Conservation (phyloP, 2,888 invertebrate species). For the Nasonovia ribisnigri region DNA sequence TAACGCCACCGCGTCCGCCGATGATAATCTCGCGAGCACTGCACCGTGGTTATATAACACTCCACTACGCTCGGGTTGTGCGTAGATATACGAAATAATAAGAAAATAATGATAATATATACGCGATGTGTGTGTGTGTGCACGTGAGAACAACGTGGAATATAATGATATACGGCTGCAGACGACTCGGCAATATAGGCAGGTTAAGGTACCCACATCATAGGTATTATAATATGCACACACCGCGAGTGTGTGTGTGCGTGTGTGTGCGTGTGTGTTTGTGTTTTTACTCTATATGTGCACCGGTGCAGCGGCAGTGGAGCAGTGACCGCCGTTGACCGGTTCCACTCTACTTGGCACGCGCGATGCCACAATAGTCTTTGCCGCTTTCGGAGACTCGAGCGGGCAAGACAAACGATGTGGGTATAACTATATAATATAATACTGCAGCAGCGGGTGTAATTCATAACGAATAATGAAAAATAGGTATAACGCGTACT, state of each 20-base stretch:
- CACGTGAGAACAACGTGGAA: constrained; percentile 20
- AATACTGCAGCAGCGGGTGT: too few species aligned
- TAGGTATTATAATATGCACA: background rate
- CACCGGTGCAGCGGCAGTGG: background rate
- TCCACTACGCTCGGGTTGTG: background rate
- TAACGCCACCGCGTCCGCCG: background rate
- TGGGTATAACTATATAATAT: too few species aligned
- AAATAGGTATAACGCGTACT: too few species aligned
- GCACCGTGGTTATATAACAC: background rate
- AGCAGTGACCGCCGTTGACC: constrained; percentile 30
- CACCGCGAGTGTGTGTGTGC: background rate
- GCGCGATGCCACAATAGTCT: background rate
- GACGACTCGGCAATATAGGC: background rate
- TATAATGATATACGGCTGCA: background rate
- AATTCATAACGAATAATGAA: too few species aligned
- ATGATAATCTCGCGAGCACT: background rate
- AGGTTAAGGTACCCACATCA: too few species aligned
- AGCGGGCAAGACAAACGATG: background rate
- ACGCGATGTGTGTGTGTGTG: constrained; percentile 1
- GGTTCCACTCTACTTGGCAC: constrained; percentile 55
- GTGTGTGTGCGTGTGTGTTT: background rate
- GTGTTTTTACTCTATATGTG: background rate
- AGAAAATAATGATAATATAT: background rate
- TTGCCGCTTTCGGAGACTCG: background rate
- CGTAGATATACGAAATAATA: constrained; percentile 19